Conservation (phyloP, 2,888 invertebrate species). For the Tetramorium bicarinatum region DNA sequence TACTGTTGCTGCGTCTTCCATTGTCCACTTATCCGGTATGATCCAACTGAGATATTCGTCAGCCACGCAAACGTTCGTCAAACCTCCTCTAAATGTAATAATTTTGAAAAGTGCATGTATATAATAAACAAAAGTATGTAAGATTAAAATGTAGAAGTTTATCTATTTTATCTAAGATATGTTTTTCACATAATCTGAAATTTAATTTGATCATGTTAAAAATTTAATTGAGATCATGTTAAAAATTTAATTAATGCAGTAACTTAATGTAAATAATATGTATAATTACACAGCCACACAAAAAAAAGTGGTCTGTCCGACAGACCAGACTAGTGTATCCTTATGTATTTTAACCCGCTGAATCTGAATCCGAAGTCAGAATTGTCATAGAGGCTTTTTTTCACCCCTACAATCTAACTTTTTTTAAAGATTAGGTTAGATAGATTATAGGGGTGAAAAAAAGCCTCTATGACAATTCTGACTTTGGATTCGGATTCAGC, state of each 20-base stretch:
- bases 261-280: not conserved
- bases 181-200: not conserved
- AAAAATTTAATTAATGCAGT: not conserved
- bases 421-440: no score
- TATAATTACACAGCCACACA: no score
- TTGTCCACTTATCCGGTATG: not conserved
- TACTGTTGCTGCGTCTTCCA: constrained; percentile 85
- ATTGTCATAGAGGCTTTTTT: no score
- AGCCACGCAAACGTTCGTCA: not conserved
- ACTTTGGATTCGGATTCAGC: no score
- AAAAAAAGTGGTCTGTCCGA: no score
- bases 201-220: not conserved
- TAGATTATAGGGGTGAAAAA: no score
- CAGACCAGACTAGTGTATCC: no score
- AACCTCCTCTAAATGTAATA: not conserved
- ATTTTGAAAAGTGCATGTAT: not conserved
- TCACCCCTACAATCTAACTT: no score
- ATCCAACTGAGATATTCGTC: not conserved
- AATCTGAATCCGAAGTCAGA: no score
- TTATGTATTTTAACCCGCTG: no score
- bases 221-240: not conserved
- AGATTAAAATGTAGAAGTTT: not conserved
- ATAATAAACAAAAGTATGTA: no score
- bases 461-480: no score
- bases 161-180: not conserved